phyloP scores from a whole-genome alignment of 2,888 invertebrate species.

The Orthosia gracilis region DNA sequence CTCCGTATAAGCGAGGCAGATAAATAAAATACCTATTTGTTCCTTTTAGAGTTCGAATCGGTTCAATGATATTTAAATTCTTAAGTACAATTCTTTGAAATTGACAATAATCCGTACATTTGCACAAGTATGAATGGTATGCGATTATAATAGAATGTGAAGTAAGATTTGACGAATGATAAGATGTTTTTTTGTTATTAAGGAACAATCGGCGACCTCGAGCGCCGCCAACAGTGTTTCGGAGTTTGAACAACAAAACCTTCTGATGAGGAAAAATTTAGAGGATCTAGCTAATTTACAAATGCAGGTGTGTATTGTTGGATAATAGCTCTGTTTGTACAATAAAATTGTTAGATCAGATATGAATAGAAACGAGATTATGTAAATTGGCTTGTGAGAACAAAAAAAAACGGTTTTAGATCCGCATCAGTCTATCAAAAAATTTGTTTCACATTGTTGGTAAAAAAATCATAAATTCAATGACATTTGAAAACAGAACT shows the following conservation, averaged over 20 bases:
- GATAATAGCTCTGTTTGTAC: slow-evolving; percentile 53
- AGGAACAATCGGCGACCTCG: slow-evolving; percentile 90
- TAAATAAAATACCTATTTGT: slow-evolving; percentile 55
- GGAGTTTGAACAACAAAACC: slow-evolving; percentile 88
- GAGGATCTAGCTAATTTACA: slow-evolving; percentile 89
- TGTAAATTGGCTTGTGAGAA: slow-evolving; percentile 53
- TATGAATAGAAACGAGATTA: slow-evolving; percentile 63
- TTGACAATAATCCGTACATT: slow-evolving; percentile 64
- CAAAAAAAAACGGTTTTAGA: slow-evolving; percentile 9
- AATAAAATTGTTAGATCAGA: slow-evolving; percentile 55
- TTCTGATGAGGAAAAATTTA: slow-evolving; percentile 89
- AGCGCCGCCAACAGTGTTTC: slow-evolving; percentile 90
- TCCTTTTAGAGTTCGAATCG: slow-evolving; percentile 52
- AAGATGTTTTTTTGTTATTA: slow-evolving; percentile 63
- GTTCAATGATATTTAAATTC: slow-evolving; percentile 62
- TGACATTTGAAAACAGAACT: slow-evolving; percentile 10
- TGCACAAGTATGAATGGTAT: slow-evolving; percentile 61
- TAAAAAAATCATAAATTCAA: slow-evolving; percentile 21
- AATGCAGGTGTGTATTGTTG: slow-evolving; percentile 84
- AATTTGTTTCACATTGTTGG: not conserved
- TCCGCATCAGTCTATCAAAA: slow-evolving; percentile 5
- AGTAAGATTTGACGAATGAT: slow-evolving; percentile 65
- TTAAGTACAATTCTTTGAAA: slow-evolving; percentile 63
- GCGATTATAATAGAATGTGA: slow-evolving; percentile 67
- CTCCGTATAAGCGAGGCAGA: slow-evolving; percentile 21